Percentiles rank a stretch among this genome's conserved stretches.
Conservation (phyloP, 2,113 vertebrate genomes). For the Scopus umbretta region DNA sequence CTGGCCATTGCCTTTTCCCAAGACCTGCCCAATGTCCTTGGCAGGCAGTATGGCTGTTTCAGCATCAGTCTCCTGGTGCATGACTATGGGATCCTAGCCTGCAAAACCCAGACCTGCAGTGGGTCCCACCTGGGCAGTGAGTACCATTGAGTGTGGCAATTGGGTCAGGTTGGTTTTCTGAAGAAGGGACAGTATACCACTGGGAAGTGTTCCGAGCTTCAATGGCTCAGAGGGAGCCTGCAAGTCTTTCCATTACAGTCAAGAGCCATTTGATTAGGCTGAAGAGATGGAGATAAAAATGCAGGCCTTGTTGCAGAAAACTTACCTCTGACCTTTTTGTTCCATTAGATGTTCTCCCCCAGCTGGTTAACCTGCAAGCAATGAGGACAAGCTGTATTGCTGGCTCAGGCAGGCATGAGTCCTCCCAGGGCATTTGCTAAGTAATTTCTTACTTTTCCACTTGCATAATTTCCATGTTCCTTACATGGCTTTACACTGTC, state of each 20-base stretch:
- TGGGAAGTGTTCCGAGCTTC: background rate
- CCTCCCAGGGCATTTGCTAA: background rate
- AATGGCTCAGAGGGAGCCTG: background rate
- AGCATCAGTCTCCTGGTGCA: background rate
- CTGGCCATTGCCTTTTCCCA: background rate
- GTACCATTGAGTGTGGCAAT: no score
- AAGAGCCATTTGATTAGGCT: background rate
- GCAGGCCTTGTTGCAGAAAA: background rate
- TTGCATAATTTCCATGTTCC: background rate
- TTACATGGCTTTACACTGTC: background rate
- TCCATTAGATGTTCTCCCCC: background rate
- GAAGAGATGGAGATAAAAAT: background rate
- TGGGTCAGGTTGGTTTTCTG: background rate
- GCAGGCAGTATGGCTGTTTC: background rate
- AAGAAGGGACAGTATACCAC: background rate
- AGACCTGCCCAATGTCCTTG: background rate
- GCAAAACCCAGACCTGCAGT: background rate
- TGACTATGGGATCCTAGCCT: background rate
- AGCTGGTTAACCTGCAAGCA: background rate
- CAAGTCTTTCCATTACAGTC: background rate
- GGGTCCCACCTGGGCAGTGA: background rate
- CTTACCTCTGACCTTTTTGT: background rate
- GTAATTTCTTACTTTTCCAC: background rate
- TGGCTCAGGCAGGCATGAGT: background rate
- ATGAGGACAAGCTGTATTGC: background rate